Percentiles rank a stretch among this genome's conserved stretches.
Conservation (phyloP, 1,140 invertebrate species). For the Drosophila watanabei region DNA sequence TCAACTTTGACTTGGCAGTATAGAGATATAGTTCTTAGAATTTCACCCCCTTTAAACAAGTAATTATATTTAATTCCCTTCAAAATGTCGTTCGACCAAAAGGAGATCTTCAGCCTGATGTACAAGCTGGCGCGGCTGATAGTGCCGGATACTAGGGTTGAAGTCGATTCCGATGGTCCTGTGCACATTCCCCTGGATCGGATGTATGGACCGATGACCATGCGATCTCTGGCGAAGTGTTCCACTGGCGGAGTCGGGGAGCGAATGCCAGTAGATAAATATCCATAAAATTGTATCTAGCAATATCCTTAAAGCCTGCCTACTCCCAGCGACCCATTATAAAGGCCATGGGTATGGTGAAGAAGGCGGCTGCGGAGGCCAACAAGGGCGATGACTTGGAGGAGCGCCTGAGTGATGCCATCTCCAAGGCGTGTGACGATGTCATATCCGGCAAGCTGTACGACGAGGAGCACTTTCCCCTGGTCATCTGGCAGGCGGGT, state of each 20-base stretch:
- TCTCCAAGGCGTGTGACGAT: slow-evolving; percentile 96
- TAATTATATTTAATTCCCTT: slow-evolving; percentile 1
- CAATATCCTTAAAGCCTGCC: background rate
- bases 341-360: slow-evolving; percentile 97
- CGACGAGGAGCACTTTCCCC: slow-evolving; percentile 96
- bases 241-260: slow-evolving; percentile 97
- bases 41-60: background rate
- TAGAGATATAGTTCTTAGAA: background rate
- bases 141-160: slow-evolving; percentile 87
- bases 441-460: slow-evolving; percentile 97
- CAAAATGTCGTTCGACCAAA: slow-evolving; percentile 75
- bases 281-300: too few species aligned
- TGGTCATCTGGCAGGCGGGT: slow-evolving; percentile 99
- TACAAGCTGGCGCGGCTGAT: slow-evolving; percentile 62
- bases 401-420: slow-evolving; percentile 93
- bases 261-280: slow-evolving; percentile 92
- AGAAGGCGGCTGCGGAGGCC: slow-evolving; percentile 97
- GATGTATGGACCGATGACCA: slow-evolving; percentile 98
- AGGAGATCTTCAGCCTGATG: slow-evolving; percentile 63
- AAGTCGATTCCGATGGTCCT: slow-evolving; percentile 96
- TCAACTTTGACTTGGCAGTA: slow-evolving; percentile 6
- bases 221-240: slow-evolving; percentile 97
- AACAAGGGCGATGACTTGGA: slow-evolving; percentile 97
- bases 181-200: slow-evolving; percentile 96
- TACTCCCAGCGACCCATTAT: slow-evolving; percentile 92